phyloP scores from a whole-genome alignment of 2,797 vertebrate species.

The Acanthiza pusilla region DNA sequence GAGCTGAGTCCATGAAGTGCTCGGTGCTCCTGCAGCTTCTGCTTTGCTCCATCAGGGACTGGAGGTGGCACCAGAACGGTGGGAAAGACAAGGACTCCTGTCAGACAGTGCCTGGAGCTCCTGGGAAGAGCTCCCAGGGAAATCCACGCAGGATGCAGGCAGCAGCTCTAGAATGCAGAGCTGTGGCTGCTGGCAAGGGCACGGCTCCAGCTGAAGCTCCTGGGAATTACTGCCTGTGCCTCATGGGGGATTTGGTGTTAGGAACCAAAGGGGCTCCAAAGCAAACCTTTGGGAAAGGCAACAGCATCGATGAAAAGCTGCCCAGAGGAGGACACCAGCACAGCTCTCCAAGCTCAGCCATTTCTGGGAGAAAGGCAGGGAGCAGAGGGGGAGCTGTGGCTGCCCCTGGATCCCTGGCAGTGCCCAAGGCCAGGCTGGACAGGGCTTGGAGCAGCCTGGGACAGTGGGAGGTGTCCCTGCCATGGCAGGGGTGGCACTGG shows the following conservation, averaged over 20 bases:
- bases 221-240: background rate
- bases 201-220: background rate
- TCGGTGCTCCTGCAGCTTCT: background rate
- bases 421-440: background rate
- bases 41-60: background rate
- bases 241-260: accelerated
- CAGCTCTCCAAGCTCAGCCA: background rate
- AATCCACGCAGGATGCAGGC: background rate
- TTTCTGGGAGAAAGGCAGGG: background rate
- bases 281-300: background rate
- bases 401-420: background rate
- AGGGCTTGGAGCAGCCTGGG: background rate
- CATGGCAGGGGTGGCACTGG: background rate
- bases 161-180: background rate
- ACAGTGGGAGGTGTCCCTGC: background rate
- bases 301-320: background rate
- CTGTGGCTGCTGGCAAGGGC: background rate
- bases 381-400: background rate
- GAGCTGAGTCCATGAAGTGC: background rate
- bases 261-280: background rate
- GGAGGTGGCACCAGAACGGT: background rate
- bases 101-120: background rate
- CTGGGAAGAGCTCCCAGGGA: background rate
- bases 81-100: background rate
- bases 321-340: background rate